Evolutionary conservation across 2,888 invertebrate genomes (phyloP), one percentile per base, ranked within the genome.

Genomic region (Ormyrus thymus): DNA sequence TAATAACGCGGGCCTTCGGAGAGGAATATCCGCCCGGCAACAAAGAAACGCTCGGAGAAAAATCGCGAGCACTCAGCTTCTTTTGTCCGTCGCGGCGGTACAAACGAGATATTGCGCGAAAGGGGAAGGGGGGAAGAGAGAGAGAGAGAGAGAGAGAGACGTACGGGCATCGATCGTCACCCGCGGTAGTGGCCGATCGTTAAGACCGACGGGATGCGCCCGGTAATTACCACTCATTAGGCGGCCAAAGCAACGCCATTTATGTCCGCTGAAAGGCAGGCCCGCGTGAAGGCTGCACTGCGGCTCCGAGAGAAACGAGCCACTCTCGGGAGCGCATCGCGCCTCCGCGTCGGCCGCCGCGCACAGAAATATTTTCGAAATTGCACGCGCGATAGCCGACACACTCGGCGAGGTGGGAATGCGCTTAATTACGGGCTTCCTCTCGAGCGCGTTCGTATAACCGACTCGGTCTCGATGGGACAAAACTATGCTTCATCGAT

Each of bases 181-280:
- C 65, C 65, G 11, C 29, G 29, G 29, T 29, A 29, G 61, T 53
- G 65, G 29, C 46, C n/a, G 77, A 72, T 78, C 78, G 58, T 69
- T 74, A 77, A 78, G 78, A 15, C 50, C 70, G 29, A 29, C 29
- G 29, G 13, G 62, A 46, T 29, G 74, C 59, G 53, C 15, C 71
- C 43, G 64, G 65, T 75, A 70, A 79, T 79, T 51, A 59, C 64
- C 70, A 65, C 78, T 79, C 78, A 75, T 79, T 79, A 79, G 74
- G 65, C 62, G 15, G 50, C 70, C 13, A 68, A 77, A 72, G 71
- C 68, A 51, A 55, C 71, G 59, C 59, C 70, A 61, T 74, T 78
- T 74, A 55, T 58, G 70, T 15, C 7, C 56, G 48, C 7, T 69
- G 73, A 69, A 51, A 73, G 53, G 58, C 51, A 29, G 15, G 48